Evolutionary conservation across 2,888 invertebrate genomes (phyloP).

Genomic region (Diadromus collaris): DNA sequence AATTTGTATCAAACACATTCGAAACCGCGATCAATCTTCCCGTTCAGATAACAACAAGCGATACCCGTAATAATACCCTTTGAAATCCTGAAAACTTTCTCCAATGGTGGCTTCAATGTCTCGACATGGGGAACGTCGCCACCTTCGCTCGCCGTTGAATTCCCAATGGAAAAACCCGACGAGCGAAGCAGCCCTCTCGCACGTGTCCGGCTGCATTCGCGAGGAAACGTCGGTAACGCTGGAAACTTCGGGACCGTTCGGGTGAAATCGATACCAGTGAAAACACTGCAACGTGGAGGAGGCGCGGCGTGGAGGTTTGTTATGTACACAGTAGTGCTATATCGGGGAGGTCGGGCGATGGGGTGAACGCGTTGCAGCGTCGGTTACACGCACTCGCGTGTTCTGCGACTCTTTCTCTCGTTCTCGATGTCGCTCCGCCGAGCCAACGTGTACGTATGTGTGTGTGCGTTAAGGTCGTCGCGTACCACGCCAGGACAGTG

Average conservation of each 20-base stretch:
- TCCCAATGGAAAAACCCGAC: background rate
- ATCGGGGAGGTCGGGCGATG: slow-evolving; percentile 16
- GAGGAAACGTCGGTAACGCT: background rate
- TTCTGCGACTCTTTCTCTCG: slow-evolving; percentile 57
- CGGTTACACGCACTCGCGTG: slow-evolving; percentile 45
- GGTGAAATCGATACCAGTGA: slow-evolving; percentile 10
- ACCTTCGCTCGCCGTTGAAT: background rate
- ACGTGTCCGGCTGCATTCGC: too few relatives aligned
- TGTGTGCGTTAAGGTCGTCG: slow-evolving; percentile 70
- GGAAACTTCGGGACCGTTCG: background rate
- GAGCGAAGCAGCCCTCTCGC: background rate
- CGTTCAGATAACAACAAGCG: background rate
- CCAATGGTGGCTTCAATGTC: background rate
- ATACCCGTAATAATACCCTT: background rate
- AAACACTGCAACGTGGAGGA: slow-evolving; percentile 43
- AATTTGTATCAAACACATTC: background rate
- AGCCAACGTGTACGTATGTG: slow-evolving; percentile 11
- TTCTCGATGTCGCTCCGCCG: slow-evolving; percentile 39
- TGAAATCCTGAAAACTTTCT: background rate
- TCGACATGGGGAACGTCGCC: too few relatives aligned
- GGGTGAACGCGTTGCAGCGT: slow-evolving; percentile 18
- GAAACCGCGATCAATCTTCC: background rate
- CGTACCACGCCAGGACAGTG: slow-evolving; percentile 68
- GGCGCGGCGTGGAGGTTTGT: slow-evolving; percentile 44
- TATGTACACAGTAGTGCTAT: slow-evolving; percentile 48